Percentiles rank a stretch among this genome's conserved stretches.
These are phyloP conservation scores for Pipa parva DNA, from an alignment of 2,113 vertebrate genomes.

Conservation along the genomic window DNA sequence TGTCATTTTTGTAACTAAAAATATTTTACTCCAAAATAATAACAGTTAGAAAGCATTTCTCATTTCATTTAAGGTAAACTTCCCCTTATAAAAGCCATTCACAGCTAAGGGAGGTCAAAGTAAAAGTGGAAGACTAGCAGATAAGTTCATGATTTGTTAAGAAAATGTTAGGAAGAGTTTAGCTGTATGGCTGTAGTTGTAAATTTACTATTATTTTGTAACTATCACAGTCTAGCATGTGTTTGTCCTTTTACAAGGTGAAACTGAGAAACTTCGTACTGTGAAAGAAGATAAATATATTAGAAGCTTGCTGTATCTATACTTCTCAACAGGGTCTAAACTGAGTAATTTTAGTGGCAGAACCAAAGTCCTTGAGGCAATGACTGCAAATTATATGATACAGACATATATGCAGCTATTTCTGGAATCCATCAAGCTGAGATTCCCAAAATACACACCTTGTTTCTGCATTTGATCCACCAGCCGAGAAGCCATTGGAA, in stretches of 20 bases:
- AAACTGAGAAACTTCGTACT: constrained; percentile 13
- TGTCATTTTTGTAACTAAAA: too few relatives aligned
- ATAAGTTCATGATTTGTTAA: neutral
- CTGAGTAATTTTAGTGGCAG: constrained; percentile 40
- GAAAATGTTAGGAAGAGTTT: neutral
- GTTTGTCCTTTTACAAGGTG: constrained; percentile 37
- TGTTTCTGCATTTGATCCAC: constrained; percentile 24
- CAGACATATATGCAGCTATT: constrained; percentile 40
- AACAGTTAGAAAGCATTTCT: too few relatives aligned
- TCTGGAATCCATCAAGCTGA: constrained; percentile 39
- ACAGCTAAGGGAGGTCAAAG: too few relatives aligned
- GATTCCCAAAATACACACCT: constrained; percentile 41
- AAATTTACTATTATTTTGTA: neutral
- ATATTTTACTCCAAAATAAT: too few relatives aligned
- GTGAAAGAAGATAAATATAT: constrained; percentile 35
- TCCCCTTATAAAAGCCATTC: too few relatives aligned
- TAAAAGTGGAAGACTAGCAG: too few relatives aligned
- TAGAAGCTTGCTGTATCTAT: constrained; percentile 34
- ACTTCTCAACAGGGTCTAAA: constrained; percentile 41
- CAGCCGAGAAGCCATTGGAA: constrained; percentile 34
- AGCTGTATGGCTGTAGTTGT: neutral
- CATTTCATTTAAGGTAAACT: too few relatives aligned
- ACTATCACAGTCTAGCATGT: neutral
- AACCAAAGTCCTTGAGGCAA: constrained; percentile 42
- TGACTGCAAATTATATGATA: constrained; percentile 42